These are phyloP conservation scores for Pollenia angustigena DNA, from an alignment of 2,888 invertebrate genomes.

Conservation along the genomic window DNA sequence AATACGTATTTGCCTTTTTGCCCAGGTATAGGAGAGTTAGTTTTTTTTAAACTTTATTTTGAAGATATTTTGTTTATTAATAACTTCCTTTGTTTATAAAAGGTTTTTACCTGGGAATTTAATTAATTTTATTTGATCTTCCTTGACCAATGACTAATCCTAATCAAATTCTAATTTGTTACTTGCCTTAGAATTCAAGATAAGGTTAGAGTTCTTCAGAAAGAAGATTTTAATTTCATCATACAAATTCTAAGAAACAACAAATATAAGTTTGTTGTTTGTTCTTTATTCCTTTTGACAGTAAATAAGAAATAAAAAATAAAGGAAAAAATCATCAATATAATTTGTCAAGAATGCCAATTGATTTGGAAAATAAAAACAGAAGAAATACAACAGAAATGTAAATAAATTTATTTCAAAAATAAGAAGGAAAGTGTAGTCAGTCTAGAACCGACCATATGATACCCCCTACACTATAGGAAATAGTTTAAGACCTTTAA, in stretches of 20 bases:
- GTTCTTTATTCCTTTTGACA: neutral
- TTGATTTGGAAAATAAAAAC: slow-evolving; percentile 44
- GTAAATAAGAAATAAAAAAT: neutral
- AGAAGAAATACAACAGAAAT: slow-evolving; percentile 35
- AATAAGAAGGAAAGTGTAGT: too few relatives aligned
- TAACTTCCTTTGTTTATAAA: neutral
- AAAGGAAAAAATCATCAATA: slow-evolving; percentile 7
- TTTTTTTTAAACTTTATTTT: too few relatives aligned
- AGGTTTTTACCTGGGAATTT: neutral
- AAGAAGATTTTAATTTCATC: neutral
- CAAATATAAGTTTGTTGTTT: neutral
- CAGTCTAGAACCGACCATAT: too few relatives aligned
- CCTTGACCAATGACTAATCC: too few relatives aligned
- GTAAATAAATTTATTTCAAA: neutral
- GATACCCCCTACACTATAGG: too few relatives aligned
- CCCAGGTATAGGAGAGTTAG: too few relatives aligned
- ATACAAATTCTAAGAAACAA: slow-evolving; percentile 32
- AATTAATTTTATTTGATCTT: neutral
- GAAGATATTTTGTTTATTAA: neutral
- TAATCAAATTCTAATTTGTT: slow-evolving; percentile 37
- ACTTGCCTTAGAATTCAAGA: neutral
- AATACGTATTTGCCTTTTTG: too few relatives aligned
- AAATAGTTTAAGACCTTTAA: too few relatives aligned
- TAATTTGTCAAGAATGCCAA: slow-evolving; percentile 45
- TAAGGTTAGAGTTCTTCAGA: neutral